Evolutionary conservation across 2,797 vertebrate genomes (phyloP), one percentile per base, ranked within the genome.

Genomic region (Phylloscopus collybita): DNA sequence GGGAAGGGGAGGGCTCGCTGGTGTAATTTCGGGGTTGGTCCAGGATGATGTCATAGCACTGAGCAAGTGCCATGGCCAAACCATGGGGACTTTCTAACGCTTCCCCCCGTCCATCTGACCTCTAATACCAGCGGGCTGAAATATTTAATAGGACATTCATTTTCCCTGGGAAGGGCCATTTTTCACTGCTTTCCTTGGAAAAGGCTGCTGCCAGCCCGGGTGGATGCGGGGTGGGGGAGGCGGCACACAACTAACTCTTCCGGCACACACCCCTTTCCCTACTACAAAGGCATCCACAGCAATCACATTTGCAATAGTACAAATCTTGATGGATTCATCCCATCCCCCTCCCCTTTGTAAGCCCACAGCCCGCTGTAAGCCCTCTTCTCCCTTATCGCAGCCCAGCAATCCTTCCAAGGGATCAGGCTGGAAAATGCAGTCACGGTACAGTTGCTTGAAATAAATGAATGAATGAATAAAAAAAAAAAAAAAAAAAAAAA

Each of bases 231-330:
- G 84, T 92, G 90, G 79, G 97, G 98, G 97, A 97, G 98, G 98
- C 85, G 93, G 97, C 97, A 97, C 91, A 94, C 97, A 97, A 97
- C 97, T 97, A 97, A 97, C 97, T 98, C 97, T 97, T 94, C 96
- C 95, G 90, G 98, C 97, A 98, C 98, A 98, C 97, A 98, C 98
- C 98, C 98, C 98, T 98, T 97, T 98, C 87, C 96, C 97, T 98
- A 98, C 98, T 98, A 98, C 98, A 98, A 98, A 98, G 98, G 97
- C 98, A 98, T 97, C 98, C 97, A 96, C 97, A 97, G 98, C 97
- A 97, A 97, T 98, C 98, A 97, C 98, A 98, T 98, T 98, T 97
- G 97, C 98, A 97, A 97, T 97, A 98, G 98, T 98, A 98, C 97
- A 98, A 98, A 98, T 95, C 97, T 95, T 76, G 96, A 96, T 93